A percentile compares a stretch with the other conserved stretches of the same genome.
phyloP scores from a whole-genome alignment of 2,113 vertebrate genomes.

The Mionectes macconnelli region DNA sequence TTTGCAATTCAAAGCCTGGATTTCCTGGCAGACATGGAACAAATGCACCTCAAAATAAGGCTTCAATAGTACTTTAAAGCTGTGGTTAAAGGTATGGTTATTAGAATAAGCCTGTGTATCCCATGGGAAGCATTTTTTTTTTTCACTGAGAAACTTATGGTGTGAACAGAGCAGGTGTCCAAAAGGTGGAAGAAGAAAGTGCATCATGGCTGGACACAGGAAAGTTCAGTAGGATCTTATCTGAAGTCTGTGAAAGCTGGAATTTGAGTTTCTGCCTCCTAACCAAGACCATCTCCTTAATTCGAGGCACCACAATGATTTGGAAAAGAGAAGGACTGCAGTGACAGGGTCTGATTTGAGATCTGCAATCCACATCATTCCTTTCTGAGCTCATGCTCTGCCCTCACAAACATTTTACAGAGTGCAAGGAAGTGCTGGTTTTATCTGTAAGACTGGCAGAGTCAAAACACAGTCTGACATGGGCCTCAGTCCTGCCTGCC shows the following conservation, averaged over 20 bases:
- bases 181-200: background rate
- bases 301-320: background rate
- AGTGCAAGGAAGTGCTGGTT: accelerated
- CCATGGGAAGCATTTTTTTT: background rate
- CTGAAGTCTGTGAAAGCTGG: background rate
- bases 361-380: background rate
- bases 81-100: background rate
- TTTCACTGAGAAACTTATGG: background rate
- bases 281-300: background rate
- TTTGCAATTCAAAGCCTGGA: background rate
- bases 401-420: accelerated
- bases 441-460: background rate
- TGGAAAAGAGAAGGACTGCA: background rate
- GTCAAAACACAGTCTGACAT: accelerated
- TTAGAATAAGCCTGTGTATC: background rate
- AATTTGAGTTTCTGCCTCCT: background rate
- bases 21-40: background rate
- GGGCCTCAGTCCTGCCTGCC: background rate
- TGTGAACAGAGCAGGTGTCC: background rate
- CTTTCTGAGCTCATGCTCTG: background rate
- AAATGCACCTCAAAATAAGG: background rate
- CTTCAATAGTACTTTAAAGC: background rate
- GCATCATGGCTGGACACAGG: background rate
- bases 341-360: background rate
- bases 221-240: background rate